Evolutionary conservation across 2,113 vertebrate species (phyloP).

Genomic region (Bucco capensis): DNA sequence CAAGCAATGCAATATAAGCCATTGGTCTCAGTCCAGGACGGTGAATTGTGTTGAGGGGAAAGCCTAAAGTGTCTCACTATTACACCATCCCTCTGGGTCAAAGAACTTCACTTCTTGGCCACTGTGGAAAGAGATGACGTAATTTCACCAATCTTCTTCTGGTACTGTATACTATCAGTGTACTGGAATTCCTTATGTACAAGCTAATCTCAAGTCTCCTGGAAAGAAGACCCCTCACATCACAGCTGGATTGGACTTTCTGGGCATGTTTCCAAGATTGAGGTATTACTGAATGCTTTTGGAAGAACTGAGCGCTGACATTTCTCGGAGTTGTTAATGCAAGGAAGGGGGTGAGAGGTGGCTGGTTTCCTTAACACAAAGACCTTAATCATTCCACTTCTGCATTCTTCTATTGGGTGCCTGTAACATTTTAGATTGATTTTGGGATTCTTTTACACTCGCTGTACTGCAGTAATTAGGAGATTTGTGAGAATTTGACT

Average conservation of each 20-base stretch:
- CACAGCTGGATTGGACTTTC: neutral
- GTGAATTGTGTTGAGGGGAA: neutral
- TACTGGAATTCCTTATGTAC: neutral
- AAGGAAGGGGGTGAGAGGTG: neutral
- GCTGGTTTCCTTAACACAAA: constrained; percentile 35
- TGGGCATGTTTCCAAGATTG: constrained; percentile 25
- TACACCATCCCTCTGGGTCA: neutral
- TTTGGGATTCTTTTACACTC: constrained; percentile 22
- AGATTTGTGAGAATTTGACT: neutral
- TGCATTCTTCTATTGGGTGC: neutral
- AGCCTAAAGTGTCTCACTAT: neutral
- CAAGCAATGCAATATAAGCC: neutral
- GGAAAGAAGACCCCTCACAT: neutral
- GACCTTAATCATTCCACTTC: neutral
- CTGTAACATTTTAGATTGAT: constrained; percentile 5
- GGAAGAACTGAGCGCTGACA: neutral
- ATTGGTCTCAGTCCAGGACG: neutral
- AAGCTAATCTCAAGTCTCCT: neutral
- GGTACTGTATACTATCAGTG: neutral
- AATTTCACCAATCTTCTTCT: neutral
- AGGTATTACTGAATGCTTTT: neutral
- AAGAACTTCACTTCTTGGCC: neutral
- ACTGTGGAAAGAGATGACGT: neutral
- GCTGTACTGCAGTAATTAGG: neutral
- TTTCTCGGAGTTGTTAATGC: constrained; percentile 40